These are phyloP conservation scores for Dipodomys stephensi DNA, from an alignment of 2,113 vertebrate species.

Conservation along the genomic window DNA sequence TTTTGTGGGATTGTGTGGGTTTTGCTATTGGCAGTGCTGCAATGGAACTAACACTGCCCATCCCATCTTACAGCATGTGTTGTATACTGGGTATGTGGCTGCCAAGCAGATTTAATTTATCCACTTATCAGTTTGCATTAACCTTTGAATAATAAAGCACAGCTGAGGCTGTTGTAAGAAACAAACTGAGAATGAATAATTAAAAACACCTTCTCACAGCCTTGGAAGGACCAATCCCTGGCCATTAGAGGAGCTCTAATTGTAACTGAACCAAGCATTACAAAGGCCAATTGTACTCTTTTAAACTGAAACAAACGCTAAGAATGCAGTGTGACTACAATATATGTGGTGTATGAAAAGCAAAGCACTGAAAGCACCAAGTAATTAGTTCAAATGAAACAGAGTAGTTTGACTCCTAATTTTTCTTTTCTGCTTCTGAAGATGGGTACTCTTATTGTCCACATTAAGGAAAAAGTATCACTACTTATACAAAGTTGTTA, in stretches of 20 bases:
- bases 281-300: slow-evolving; percentile 86
- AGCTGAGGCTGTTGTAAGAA: slow-evolving; percentile 88
- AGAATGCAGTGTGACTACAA: slow-evolving; percentile 57
- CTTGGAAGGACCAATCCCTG: slow-evolving; percentile 83
- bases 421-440: background rate
- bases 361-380: slow-evolving; percentile 55
- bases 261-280: slow-evolving; percentile 84
- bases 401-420: slow-evolving; percentile 7
- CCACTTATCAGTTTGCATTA: slow-evolving; percentile 87
- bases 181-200: slow-evolving; percentile 89
- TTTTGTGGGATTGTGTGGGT: slow-evolving; percentile 61
- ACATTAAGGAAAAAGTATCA: slow-evolving; percentile 18
- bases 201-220: slow-evolving; percentile 86
- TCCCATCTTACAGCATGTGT: slow-evolving; percentile 67
- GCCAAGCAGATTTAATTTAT: slow-evolving; percentile 86
- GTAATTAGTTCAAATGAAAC: slow-evolving; percentile 76
- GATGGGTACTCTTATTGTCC: slow-evolving; percentile 60
- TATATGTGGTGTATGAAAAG: slow-evolving; percentile 70
- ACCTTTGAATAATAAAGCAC: slow-evolving; percentile 89
- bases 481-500: slow-evolving; percentile 63
- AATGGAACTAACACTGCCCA: slow-evolving; percentile 55
- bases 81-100: slow-evolving; percentile 69
- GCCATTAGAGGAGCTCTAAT: slow-evolving; percentile 84
- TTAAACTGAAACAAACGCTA: slow-evolving; percentile 80
- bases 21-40: slow-evolving; percentile 67